phyloP scores from a whole-genome alignment of 2,797 vertebrate genomes.

The Antrozous pallidus region DNA sequence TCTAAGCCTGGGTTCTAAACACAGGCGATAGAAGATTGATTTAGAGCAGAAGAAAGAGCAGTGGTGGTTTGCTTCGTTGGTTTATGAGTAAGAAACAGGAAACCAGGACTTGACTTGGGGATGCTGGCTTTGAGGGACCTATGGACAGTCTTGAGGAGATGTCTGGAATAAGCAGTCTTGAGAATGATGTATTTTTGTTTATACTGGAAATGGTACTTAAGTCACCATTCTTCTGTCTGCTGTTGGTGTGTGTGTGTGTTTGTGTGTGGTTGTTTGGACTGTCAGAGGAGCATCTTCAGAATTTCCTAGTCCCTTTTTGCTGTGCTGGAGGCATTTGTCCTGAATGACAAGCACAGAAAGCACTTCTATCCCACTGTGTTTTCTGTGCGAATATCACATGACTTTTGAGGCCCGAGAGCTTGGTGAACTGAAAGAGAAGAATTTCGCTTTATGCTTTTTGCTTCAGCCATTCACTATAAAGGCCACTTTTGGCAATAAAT shows the following conservation, averaged over 20 bases:
- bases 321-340: not conserved
- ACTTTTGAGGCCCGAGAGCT: not conserved
- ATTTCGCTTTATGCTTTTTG: not conserved
- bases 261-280: not conserved
- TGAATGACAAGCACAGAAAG: conserved; percentile 36
- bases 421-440: not conserved
- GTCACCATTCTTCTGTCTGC: not conserved
- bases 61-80: not conserved
- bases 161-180: not conserved
- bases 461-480: not conserved
- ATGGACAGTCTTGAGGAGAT: not conserved
- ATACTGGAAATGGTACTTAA: not conserved
- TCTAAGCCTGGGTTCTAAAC: not conserved
- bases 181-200: not conserved
- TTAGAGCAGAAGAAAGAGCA: not conserved
- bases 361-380: not conserved
- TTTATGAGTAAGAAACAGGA: not conserved
- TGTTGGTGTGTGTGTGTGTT: not conserved
- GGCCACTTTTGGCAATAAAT: not conserved
- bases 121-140: not conserved
- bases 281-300: not conserved
- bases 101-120: not conserved
- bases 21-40: not conserved
- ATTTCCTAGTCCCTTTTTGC: conserved; percentile 25
- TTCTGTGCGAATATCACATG: not conserved